Evolutionary conservation across 1,140 invertebrate genomes (phyloP), one percentile per base, ranked within the genome.

Genomic region (Orchesella cincta): DNA sequence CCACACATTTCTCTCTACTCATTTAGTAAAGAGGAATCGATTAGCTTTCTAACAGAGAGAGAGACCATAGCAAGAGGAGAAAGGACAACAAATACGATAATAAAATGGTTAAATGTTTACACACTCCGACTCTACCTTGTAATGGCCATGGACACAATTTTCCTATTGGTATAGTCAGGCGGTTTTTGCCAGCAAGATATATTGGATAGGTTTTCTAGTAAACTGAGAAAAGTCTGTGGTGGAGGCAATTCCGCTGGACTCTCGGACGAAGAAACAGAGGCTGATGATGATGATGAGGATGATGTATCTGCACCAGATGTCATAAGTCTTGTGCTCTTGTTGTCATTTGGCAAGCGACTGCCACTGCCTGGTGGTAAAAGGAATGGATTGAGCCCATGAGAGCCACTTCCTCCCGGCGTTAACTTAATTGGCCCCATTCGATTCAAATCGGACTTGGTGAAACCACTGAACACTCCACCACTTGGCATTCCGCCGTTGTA

Each of bases 101-200:
- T n/a, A n/a, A n/a, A 8, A 46, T 8, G 8, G 20, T 46, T 5
- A 57, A 57, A 23, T 18, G 14, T n/a, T 57, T 5, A 57, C 52
- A 26, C 52, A 23, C 8, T 26, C 39, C 8, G 20, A 46, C 39
- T 33, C 54, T 78, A 81, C 80, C 78, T 77, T 26, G 78, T 75
- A 18, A 81, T 70, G 34, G 75, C 75, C 64, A 73, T 51, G 28
- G 80, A 78, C 35, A 81, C 74, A 39, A 77, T 54, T 76, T 78
- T 81, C 36, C 78, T 72, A 8, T 76, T 23, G 8, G 34, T 2
- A 46, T 31, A 67, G 62, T 67, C 62, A 62, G 51, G 57, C 20
- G 74, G 73, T 73, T 77, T 29, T 34, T 75, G 75, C 78, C 78
- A 81, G 72, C 80, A 81, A 0, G 80, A 81, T 67, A 79, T 74